These are phyloP conservation scores for Ichneumoninae sp. DNA, from an alignment of 2,888 invertebrate genomes.

Conservation along the genomic window DNA sequence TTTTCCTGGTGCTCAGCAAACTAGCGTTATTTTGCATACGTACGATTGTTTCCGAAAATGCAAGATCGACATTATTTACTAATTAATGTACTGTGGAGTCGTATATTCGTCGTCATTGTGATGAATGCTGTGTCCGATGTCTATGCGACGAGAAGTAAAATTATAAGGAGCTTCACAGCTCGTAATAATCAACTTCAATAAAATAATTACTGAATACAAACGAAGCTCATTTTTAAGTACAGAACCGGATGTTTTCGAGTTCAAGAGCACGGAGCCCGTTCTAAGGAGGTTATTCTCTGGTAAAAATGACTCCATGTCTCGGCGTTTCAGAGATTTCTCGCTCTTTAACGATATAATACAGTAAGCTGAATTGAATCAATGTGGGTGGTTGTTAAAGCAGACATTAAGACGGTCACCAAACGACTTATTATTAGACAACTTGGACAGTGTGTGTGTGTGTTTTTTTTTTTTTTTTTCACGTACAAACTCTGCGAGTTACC, in stretches of 20 bases:
- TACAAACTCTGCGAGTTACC: conserved; percentile 8
- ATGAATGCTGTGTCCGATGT: conserved; percentile 49
- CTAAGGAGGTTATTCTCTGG: background rate
- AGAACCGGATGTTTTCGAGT: conserved; percentile 38
- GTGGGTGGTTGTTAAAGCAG: conserved; percentile 48
- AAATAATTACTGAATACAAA: conserved; percentile 43
- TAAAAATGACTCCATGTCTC: conserved; percentile 2
- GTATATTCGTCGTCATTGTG: conserved; percentile 13
- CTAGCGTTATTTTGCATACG: background rate
- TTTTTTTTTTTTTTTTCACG: background rate
- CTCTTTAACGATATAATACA: conserved; percentile 18
- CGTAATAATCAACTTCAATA: conserved; percentile 52
- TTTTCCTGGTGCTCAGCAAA: too few species aligned
- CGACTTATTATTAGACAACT: conserved; percentile 47
- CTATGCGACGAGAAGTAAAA: conserved; percentile 38
- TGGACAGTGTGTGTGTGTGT: conserved; percentile 5
- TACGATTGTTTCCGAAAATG: background rate
- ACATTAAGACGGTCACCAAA: conserved; percentile 48
- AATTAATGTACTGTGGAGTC: background rate
- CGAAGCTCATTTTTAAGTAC: background rate
- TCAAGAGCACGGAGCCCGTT: background rate
- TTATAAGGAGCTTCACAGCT: conserved; percentile 42
- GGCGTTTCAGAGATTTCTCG: conserved; percentile 15
- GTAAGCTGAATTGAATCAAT: conserved; percentile 12
- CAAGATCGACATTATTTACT: background rate